A percentile compares a stretch with the other conserved stretches of the same genome.
Conservation (phyloP, 92 coral and sea anemone species). For the Porites cylindrica region DNA sequence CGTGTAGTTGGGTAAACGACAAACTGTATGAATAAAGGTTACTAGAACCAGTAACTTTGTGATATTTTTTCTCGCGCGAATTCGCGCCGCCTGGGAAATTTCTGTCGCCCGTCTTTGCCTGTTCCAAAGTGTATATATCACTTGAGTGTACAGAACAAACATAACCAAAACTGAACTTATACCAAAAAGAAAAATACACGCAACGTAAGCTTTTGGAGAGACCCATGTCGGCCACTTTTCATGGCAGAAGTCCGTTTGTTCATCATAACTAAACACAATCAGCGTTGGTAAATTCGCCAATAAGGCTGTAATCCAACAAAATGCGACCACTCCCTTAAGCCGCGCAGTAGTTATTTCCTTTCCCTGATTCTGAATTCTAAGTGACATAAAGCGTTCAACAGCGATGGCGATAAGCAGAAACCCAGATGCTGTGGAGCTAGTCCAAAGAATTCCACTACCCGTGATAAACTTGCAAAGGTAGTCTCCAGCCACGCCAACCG, state of each 20-base stretch:
- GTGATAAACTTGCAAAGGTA: conserved; percentile 74
- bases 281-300: conserved; percentile 68
- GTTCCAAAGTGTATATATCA: conserved; percentile 69
- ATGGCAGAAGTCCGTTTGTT: conserved; percentile 48
- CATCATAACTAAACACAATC: conserved; percentile 63
- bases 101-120: conserved; percentile 61
- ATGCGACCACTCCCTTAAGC: conserved; percentile 65
- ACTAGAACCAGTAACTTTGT: conserved; percentile 65
- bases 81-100: conserved; percentile 74
- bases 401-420: conserved; percentile 79
- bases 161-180: conserved; percentile 68
- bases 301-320: conserved; percentile 69
- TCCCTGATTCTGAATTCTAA: conserved; percentile 37
- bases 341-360: conserved; percentile 41
- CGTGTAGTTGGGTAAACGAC: conserved; percentile 82
- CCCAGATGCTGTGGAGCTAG: conserved; percentile 73
- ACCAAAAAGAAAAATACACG: conserved; percentile 64
- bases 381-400: conserved; percentile 71
- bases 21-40: conserved; percentile 70
- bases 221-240: conserved; percentile 73
- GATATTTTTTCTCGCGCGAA: conserved; percentile 68
- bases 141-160: conserved; percentile 67
- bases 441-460: conserved; percentile 84
- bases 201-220: conserved; percentile 67
- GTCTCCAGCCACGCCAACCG: conserved; percentile 54